Evolutionary conservation across 2,113 vertebrate species (phyloP).

Genomic region (Tupaia tana): DNA sequence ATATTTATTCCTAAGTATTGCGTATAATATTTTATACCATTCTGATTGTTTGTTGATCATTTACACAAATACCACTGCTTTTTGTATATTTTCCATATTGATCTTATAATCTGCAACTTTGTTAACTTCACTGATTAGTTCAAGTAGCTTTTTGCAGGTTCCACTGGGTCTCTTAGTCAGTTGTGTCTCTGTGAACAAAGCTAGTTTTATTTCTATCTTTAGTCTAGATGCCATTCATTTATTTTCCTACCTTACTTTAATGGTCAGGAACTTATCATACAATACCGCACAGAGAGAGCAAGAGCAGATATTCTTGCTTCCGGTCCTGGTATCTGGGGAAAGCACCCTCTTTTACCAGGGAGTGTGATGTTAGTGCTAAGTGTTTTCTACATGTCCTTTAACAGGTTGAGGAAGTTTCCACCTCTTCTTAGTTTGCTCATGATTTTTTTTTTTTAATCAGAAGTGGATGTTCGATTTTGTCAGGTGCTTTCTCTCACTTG

Average conservation of each 20-base stretch:
- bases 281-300: neutral
- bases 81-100: neutral
- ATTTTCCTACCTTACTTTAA: neutral
- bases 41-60: neutral
- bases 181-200: neutral
- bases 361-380: neutral
- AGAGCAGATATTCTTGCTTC: neutral
- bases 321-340: neutral
- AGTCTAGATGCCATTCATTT: neutral
- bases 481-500: neutral
- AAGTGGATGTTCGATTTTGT: neutral
- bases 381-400: neutral
- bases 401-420: neutral
- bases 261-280: neutral
- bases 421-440: neutral
- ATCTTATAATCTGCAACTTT: neutral
- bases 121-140: neutral
- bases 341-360: neutral
- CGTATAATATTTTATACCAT: neutral
- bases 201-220: neutral
- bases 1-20: neutral
- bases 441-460: neutral
- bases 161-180: neutral
- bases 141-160: neutral
- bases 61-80: neutral